A percentile compares a stretch with the other conserved stretches of the same genome.
Conservation (phyloP, 2,797 vertebrate genomes). For the Danio choprae region DNA sequence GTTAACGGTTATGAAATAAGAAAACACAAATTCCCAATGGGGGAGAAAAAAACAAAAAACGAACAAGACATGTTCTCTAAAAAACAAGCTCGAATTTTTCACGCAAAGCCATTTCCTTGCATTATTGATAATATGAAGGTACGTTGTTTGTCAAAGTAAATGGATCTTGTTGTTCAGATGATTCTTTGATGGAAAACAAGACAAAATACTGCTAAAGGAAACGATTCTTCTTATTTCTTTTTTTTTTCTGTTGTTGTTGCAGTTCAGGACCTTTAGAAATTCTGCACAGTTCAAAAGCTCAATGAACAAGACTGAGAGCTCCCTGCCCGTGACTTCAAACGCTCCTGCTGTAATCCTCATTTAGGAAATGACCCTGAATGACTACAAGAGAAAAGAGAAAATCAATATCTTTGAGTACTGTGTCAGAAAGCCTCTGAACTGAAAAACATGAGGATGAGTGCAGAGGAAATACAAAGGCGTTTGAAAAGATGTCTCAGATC, state of each 20-base stretch:
- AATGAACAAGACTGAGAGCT: conserved; percentile 8
- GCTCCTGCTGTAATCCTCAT: conserved; percentile 52
- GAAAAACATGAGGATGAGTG: conserved; percentile 12
- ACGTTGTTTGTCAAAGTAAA: background rate
- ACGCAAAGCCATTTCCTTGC: background rate
- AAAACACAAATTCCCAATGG: background rate
- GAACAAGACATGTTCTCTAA: background rate
- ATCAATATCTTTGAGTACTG: conserved; percentile 55
- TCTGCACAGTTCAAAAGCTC: conserved; percentile 15
- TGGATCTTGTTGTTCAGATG: background rate
- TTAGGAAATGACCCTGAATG: conserved; percentile 58
- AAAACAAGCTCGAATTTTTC: background rate
- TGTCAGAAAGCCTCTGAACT: conserved; percentile 45
- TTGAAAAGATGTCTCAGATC: conserved; percentile 41
- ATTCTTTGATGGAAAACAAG: conserved; percentile 9
- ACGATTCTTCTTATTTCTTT: no score
- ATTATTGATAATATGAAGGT: conserved; percentile 4
- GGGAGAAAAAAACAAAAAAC: background rate
- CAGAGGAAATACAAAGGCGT: conserved; percentile 19
- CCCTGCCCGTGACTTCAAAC: conserved; percentile 46
- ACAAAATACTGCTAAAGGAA: background rate
- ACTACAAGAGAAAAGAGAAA: conserved; percentile 54
- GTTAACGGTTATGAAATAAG: conserved; percentile 2
- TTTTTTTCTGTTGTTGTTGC: no score
- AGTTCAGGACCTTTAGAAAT: background rate